Base-by-base conservation (phyloP, 2,797 vertebrate species). In the Falco berigora region DNA sequence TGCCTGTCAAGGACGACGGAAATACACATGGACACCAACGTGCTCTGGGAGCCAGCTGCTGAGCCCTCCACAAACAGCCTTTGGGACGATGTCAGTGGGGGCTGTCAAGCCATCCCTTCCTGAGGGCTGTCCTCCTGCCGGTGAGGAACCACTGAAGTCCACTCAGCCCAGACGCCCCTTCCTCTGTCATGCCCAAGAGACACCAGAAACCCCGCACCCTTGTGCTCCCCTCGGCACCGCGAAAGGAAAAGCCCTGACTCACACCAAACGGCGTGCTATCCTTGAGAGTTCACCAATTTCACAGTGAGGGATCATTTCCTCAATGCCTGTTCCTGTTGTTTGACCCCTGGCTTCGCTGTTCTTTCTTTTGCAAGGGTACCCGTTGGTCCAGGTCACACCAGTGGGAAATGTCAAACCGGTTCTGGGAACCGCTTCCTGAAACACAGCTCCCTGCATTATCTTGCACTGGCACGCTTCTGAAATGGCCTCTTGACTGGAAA, bases 401-500 rank as follows among this genome's bases (percentile, higher is more conserved):
- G 34, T 4, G 42, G 89, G 71, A 94, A 94, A 73, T 12, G 12
- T 18, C 49, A 76, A 27, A 44, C 28, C 9, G 1, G 12, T 90
- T 96, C 95, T 96, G 95, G 90, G 94, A 97, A 96, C 16, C 0
- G 53, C 67, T 78, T 42, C 91, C 91, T 19, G 61, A 55, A 79
- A 75, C 0, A 1, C 2, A 1, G 50, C 67, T 27, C 9, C 52
- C 52, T 44, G 44, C 12, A 25, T 78, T 94, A 86, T 83, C 91
- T 75, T 47, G 63, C 3, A 5, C 12, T 5, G 5, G 16, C 88
- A 92, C 1, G 1, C 58, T 73, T 62, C 67, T 86, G 28, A 27
- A 68, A 74, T 79, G 63, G 82, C 55, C 44, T 68, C 76, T 71
- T 94, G 92, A 91, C 92, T 96, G 96, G 96, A 96, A 97, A 95